Evolutionary conservation across 2,113 vertebrate species (phyloP), one percentile per base, ranked within the genome.

Genomic region (Noctilio leporinus): DNA sequence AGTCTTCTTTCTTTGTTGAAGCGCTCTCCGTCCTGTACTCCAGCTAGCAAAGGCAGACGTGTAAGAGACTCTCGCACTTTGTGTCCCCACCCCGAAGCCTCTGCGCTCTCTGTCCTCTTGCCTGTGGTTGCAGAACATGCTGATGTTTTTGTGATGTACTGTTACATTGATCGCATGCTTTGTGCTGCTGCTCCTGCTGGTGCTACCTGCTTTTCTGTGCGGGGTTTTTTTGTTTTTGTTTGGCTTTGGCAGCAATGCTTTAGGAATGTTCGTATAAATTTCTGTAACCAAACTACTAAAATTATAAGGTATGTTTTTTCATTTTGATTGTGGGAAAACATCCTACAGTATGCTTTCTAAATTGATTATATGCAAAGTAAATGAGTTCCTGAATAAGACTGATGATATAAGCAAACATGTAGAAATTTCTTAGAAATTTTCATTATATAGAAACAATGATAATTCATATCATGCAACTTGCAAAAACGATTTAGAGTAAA

Each of bases 1-100:
- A 33, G 73, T 98, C 96, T 98, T 98, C 98, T 99, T 95, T 99
- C 98, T 99, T 96, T 98, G 98, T 98, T 98, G 97, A 99, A 99
- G 99, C 99, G 96, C 97, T 99, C 99, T 98, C 99, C 99, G 81
- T 99, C 99, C 98, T 99, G 99, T 97, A 99, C 99, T 98, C 99
- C 99, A 97, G 98, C 99, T 98, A 99, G 99, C 99, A 99, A 99
- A 99, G 99, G 99, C 99, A 99, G 99, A 99, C 99, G 99, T 98
- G 99, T 99, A 99, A 99, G 99, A 99, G 98, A 98, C 98, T 97
- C 95, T 97, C 97, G 89, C 97, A 98, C 97, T 98, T 97, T 97
- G 65, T 98, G 97, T 98, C 73, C 97, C 87, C 96, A 80, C 93
- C 73, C 86, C 6, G 6, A 24, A 53, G 38, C 93, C 53, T 69